These are phyloP conservation scores for Cheilosia impressa DNA, from an alignment of 2,888 invertebrate genomes.

Conservation along the genomic window DNA sequence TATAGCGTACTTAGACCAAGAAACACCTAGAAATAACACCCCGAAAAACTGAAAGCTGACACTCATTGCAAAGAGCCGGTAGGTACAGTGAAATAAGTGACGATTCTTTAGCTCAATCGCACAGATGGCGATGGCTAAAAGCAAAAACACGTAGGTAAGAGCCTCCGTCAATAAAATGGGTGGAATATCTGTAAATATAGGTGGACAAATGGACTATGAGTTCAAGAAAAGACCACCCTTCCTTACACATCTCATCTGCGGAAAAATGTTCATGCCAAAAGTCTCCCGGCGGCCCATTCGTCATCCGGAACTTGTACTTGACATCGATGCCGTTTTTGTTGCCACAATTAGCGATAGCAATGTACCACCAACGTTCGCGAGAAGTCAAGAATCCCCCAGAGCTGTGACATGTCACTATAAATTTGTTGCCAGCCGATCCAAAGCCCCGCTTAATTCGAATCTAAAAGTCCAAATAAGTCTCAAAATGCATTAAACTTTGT, in stretches of 20 bases:
- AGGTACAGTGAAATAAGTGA: conserved; percentile 93
- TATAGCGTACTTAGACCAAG: conserved; percentile 90
- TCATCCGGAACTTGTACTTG: conserved; percentile 93
- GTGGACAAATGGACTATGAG: not conserved
- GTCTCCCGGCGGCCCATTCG: conserved; percentile 91
- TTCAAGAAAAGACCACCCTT: not conserved
- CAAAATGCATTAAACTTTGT: not conserved
- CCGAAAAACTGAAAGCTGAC: conserved; percentile 89
- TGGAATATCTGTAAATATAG: conserved; percentile 89
- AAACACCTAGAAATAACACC: conserved; percentile 88
- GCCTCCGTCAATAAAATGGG: conserved; percentile 91
- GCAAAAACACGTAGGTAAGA: conserved; percentile 88
- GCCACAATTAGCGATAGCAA: conserved; percentile 93
- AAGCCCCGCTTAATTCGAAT: conserved; percentile 74
- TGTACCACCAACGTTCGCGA: conserved; percentile 97
- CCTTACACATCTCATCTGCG: conserved; percentile 97
- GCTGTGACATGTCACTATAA: conserved; percentile 87
- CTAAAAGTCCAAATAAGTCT: conserved; percentile 3
- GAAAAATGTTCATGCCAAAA: conserved; percentile 96
- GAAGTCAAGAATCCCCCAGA: conserved; percentile 90
- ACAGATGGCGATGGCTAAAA: conserved; percentile 89
- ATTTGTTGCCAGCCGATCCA: conserved; percentile 77
- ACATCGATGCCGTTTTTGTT: conserved; percentile 90
- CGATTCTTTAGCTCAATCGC: conserved; percentile 90
- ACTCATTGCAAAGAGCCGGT: conserved; percentile 92